phyloP scores from a whole-genome alignment of 2,797 vertebrate genomes.

The Sebastes reedi region DNA sequence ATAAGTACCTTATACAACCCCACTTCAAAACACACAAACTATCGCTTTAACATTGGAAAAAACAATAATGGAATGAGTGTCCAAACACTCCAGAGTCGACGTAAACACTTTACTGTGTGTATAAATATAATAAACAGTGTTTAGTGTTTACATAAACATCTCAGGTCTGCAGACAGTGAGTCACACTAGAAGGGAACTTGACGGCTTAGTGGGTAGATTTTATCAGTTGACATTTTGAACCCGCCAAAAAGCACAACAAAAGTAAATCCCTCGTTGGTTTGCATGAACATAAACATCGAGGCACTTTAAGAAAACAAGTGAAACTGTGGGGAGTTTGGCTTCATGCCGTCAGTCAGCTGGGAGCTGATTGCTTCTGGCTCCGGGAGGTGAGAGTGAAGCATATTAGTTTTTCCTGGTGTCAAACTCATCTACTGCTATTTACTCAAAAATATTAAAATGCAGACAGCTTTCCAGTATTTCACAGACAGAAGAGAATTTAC shows the following conservation, averaged over 20 bases:
- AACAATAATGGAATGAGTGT: neutral
- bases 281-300: conserved; percentile 6
- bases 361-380: neutral
- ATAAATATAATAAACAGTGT: neutral
- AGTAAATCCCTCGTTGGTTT: neutral
- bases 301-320: neutral
- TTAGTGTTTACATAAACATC: conserved; percentile 17
- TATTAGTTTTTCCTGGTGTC: conserved; percentile 1
- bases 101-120: neutral
- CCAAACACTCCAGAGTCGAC: neutral
- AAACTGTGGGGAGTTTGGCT: neutral
- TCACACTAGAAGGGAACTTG: neutral
- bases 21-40: too few species aligned
- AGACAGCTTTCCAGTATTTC: conserved; percentile 6
- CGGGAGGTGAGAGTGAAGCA: neutral
- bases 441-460: neutral
- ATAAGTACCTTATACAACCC: too few species aligned
- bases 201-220: conserved; percentile 7
- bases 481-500: neutral
- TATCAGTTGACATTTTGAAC: conserved; percentile 28
- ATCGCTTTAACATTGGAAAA: too few species aligned
- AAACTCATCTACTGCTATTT: neutral
- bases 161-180: conserved; percentile 10
- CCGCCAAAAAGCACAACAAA: neutral
- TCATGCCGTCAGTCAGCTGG: neutral